These are phyloP conservation scores for Atherinomorus stipes DNA, from an alignment of 2,113 vertebrate species.

Conservation along the genomic window DNA sequence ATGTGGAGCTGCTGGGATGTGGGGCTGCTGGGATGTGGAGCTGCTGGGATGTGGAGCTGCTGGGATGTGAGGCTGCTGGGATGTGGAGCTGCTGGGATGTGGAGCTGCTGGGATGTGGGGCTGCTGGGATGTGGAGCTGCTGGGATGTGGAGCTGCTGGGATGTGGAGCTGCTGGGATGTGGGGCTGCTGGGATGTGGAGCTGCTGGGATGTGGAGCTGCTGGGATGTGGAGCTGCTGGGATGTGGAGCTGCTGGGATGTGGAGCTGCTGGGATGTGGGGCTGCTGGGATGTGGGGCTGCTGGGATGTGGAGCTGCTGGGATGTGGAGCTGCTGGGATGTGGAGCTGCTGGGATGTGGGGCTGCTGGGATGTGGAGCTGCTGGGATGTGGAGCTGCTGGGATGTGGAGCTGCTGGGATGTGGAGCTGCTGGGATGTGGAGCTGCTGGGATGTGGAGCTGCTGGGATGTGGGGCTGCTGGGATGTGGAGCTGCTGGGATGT, in stretches of 20 bases:
- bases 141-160: conserved; percentile 54
- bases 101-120: too few species aligned
- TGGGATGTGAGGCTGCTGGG: too few species aligned
- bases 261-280: conserved; percentile 49
- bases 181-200: conserved; percentile 40
- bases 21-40: conserved; percentile 40
- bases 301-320: conserved; percentile 51
- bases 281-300: too few species aligned
- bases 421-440: conserved; percentile 40
- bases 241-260: conserved; percentile 47
- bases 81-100: conserved; percentile 51
- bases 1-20: conserved; percentile 51
- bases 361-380: conserved; percentile 42
- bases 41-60: conserved; percentile 51
- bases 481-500: conserved; percentile 51
- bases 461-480: too few species aligned
- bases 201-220: conserved; percentile 51
- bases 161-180: conserved; percentile 51
- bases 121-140: conserved; percentile 42
- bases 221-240: conserved; percentile 51
- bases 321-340: conserved; percentile 47
- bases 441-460: conserved; percentile 51
- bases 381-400: conserved; percentile 54
- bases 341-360: conserved; percentile 49
- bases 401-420: conserved; percentile 51